Conservation (phyloP, 1,140 invertebrate genomes). For the Drosophila rufa region DNA sequence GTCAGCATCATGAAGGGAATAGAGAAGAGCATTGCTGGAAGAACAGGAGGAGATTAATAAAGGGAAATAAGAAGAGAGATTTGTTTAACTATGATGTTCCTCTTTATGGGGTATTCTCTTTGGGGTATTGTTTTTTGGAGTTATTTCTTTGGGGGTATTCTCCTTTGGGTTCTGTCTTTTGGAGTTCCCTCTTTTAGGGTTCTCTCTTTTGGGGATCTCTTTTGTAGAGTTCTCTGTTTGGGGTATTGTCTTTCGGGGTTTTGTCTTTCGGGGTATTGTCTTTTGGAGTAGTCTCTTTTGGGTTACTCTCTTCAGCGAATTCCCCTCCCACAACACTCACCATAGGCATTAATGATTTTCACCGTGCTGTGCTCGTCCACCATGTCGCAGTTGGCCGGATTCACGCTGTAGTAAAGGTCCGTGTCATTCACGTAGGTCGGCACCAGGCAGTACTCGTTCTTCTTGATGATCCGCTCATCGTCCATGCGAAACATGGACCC, state of each 20-base stretch:
- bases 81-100: too few species aligned
- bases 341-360: constrained; percentile 77
- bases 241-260: background rate
- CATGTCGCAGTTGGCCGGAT: constrained; percentile 75
- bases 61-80: too few species aligned
- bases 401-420: constrained; percentile 60
- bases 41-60: background rate
- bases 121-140: too few species aligned
- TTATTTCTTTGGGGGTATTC: background rate
- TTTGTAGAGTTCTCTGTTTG: too few species aligned
- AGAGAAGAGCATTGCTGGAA: constrained; percentile 88
- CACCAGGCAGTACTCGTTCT: constrained; percentile 74
- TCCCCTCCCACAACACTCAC: constrained; percentile 35
- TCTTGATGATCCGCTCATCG: constrained; percentile 55
- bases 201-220: too few species aligned
- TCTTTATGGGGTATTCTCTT: background rate
- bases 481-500: constrained; percentile 65
- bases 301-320: background rate
- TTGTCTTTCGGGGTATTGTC: too few species aligned
- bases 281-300: too few species aligned
- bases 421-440: constrained; percentile 56
- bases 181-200: too few species aligned
- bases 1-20: constrained; percentile 90
- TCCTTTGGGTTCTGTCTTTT: background rate
- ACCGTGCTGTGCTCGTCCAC: constrained; percentile 52